A percentile compares a stretch with the other conserved stretches of the same genome.
These are phyloP conservation scores for Lacerta bilineata DNA, from an alignment of 2,797 vertebrate genomes.

Conservation along the genomic window DNA sequence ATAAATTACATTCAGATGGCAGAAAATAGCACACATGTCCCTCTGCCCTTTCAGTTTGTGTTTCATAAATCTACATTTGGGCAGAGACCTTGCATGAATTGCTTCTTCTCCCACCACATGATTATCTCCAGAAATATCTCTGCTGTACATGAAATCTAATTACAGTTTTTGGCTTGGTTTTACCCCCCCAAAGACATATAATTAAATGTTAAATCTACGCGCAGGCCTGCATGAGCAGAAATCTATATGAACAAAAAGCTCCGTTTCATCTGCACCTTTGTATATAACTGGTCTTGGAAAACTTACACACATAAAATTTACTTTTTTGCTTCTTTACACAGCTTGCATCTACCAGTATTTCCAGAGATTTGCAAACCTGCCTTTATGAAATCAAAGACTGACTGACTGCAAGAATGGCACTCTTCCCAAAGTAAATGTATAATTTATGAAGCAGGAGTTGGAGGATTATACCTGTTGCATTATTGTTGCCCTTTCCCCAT, in stretches of 20 bases:
- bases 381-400: neutral
- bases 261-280: neutral
- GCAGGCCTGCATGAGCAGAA: conserved; percentile 4
- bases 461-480: neutral
- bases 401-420: neutral
- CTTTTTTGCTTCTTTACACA: conserved; percentile 15
- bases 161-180: conserved; percentile 37
- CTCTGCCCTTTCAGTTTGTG: neutral
- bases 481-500: neutral
- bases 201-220: conserved; percentile 43
- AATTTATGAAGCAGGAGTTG: neutral
- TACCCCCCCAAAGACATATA: conserved; percentile 21
- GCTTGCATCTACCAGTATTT: neutral
- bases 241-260: neutral
- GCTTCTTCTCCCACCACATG: conserved; percentile 23
- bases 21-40: conserved; percentile 14
- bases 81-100: conserved; percentile 24
- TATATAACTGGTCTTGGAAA: neutral
- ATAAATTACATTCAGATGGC: neutral
- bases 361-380: neutral
- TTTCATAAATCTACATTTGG: conserved; percentile 11
- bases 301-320: neutral
- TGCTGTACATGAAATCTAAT: conserved; percentile 32
- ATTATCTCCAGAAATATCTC: conserved; percentile 48
- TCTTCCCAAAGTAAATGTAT: neutral